phyloP scores from a whole-genome alignment of 2,797 vertebrate species.

The Thamnophis elegans region DNA sequence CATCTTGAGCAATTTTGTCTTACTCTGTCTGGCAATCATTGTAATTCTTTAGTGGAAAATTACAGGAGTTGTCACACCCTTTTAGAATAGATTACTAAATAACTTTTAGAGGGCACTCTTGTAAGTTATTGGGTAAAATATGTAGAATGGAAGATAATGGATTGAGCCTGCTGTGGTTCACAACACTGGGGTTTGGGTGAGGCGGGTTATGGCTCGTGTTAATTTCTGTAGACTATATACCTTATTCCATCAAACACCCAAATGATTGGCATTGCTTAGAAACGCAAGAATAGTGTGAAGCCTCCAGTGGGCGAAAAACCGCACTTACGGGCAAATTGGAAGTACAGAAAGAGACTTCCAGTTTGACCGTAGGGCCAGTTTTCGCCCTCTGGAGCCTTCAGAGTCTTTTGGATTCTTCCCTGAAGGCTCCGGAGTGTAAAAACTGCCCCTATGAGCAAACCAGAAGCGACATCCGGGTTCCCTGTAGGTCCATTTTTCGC shows the following conservation, averaged over 20 bases:
- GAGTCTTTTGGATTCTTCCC: too few relatives aligned
- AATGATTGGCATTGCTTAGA: not conserved
- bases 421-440: too few relatives aligned
- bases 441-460: too few relatives aligned
- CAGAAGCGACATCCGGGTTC: too few relatives aligned
- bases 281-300: not conserved
- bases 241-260: not conserved
- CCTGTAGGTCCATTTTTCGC: too few relatives aligned
- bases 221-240: not conserved
- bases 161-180: not conserved
- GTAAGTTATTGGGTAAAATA: not conserved
- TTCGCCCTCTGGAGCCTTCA: too few relatives aligned
- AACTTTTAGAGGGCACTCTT: not conserved
- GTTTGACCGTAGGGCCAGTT: too few relatives aligned
- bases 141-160: not conserved
- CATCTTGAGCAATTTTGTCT: not conserved
- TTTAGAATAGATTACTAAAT: not conserved
- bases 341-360: too few relatives aligned
- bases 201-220: not conserved
- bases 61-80: not conserved
- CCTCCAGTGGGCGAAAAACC: too few relatives aligned
- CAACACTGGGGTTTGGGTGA: not conserved
- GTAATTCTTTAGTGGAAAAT: not conserved
- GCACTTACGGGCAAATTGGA: too few relatives aligned
- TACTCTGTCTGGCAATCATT: conserved; percentile 1